These are phyloP conservation scores for Propithecus deckenii DNA, from an alignment of 2,797 vertebrate species.

Conservation along the genomic window DNA sequence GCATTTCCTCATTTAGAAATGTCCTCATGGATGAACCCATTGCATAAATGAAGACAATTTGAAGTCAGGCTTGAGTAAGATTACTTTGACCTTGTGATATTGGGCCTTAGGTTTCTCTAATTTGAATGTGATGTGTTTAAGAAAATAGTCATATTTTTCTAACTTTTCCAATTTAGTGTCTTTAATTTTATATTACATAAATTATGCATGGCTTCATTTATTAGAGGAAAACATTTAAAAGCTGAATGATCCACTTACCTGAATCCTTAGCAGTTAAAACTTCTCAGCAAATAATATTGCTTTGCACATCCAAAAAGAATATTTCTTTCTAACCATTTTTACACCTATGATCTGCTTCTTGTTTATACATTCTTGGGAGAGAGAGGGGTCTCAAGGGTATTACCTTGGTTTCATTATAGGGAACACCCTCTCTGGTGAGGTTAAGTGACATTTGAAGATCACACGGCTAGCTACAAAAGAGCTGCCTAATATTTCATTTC, in stretches of 20 bases:
- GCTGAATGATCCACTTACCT: neutral
- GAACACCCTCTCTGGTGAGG: neutral
- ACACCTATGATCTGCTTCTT: neutral
- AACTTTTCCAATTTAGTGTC: constrained; percentile 24
- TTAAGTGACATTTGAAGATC: neutral
- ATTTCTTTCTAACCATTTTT: constrained; percentile 20
- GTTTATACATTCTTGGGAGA: neutral
- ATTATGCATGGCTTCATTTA: neutral
- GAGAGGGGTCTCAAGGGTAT: neutral
- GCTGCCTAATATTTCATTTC: neutral
- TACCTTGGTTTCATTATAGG: neutral
- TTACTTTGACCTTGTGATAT: constrained; percentile 21
- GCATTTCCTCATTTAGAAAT: neutral
- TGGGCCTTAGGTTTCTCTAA: constrained; percentile 35
- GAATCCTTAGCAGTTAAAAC: neutral
- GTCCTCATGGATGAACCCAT: neutral
- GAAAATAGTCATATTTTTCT: constrained; percentile 48
- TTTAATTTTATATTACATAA: constrained; percentile 51
- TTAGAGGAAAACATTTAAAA: constrained; percentile 17
- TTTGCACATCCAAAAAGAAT: neutral
- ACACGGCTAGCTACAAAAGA: neutral
- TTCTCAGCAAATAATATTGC: constrained; percentile 43
- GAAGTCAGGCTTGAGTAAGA: neutral
- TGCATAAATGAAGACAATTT: constrained; percentile 41
- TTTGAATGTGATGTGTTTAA: constrained; percentile 51